Percentiles rank a stretch among this genome's conserved stretches.
Conservation (phyloP, 2,797 vertebrate species). For the Chloroceryle amazona region DNA sequence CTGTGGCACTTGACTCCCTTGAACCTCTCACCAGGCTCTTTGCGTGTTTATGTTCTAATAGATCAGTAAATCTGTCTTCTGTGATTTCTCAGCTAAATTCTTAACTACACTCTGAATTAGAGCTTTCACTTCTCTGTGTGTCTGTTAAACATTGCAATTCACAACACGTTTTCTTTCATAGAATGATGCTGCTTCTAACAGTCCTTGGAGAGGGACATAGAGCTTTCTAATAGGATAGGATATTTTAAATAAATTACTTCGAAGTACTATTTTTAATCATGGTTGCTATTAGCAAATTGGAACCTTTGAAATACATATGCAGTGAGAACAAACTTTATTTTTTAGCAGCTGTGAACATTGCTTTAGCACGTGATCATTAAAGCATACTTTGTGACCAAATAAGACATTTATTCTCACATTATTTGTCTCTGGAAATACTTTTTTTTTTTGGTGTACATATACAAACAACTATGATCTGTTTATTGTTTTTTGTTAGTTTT, state of each 20-base stretch:
- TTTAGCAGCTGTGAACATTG: neutral
- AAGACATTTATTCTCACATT: neutral
- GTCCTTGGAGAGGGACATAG: neutral
- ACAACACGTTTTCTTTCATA: neutral
- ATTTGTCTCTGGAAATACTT: neutral
- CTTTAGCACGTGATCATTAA: neutral
- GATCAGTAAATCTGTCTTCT: neutral
- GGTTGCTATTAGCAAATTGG: neutral
- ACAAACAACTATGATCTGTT: neutral
- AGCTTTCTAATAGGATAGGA: neutral
- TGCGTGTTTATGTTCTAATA: neutral
- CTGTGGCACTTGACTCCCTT: neutral
- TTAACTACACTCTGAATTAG: neutral
- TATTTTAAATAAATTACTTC: conserved; percentile 9
- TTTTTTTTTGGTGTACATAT: neutral
- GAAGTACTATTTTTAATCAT: neutral
- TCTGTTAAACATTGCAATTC: neutral
- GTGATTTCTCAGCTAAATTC: neutral
- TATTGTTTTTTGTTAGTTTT: neutral
- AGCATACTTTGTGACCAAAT: neutral
- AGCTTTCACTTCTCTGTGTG: neutral
- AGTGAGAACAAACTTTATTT: neutral
- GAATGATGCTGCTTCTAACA: neutral
- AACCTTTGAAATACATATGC: neutral
- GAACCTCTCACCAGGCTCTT: neutral